Evolutionary conservation across 92 coral and sea anemone species (phyloP).

Genomic region (Virgularia gustaviana): DNA sequence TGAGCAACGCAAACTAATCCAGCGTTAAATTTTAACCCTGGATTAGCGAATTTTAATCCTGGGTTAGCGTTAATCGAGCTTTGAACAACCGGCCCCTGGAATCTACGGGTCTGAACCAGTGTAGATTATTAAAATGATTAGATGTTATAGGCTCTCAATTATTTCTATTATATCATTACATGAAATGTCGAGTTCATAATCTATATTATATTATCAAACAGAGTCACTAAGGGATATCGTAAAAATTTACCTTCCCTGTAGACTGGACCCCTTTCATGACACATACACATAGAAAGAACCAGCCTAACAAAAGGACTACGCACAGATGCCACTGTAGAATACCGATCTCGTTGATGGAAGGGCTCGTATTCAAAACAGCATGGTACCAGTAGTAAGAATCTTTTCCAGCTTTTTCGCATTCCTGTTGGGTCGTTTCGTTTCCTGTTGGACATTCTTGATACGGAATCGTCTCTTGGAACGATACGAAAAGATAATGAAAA

Average conservation of each 20-base stretch:
- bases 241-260: slow-evolving; percentile 90
- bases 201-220: too few relatives aligned
- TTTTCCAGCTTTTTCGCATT: slow-evolving; percentile 66
- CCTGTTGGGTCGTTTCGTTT: slow-evolving; percentile 33
- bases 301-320: slow-evolving; percentile 63
- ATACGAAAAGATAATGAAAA: slow-evolving; percentile 74
- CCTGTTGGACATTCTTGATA: slow-evolving; percentile 54
- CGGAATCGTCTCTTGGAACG: slow-evolving; percentile 74
- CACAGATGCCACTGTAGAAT: slow-evolving; percentile 84
- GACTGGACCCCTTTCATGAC: slow-evolving; percentile 88
- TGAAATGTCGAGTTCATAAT: too few relatives aligned
- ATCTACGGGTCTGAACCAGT: too few relatives aligned
- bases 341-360: slow-evolving; percentile 68
- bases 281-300: slow-evolving; percentile 70
- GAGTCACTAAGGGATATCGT: too few relatives aligned
- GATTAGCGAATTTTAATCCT: too few relatives aligned
- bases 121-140: too few relatives aligned
- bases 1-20: too few relatives aligned
- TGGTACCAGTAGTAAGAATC: slow-evolving; percentile 87
- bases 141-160: too few relatives aligned
- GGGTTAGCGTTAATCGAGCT: too few relatives aligned
- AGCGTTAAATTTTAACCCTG: too few relatives aligned
- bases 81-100: too few relatives aligned
- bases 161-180: too few relatives aligned
- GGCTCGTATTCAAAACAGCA: slow-evolving; percentile 55